Evolutionary conservation across 2,888 invertebrate genomes (phyloP).

Genomic region (Frankliniella fusca): DNA sequence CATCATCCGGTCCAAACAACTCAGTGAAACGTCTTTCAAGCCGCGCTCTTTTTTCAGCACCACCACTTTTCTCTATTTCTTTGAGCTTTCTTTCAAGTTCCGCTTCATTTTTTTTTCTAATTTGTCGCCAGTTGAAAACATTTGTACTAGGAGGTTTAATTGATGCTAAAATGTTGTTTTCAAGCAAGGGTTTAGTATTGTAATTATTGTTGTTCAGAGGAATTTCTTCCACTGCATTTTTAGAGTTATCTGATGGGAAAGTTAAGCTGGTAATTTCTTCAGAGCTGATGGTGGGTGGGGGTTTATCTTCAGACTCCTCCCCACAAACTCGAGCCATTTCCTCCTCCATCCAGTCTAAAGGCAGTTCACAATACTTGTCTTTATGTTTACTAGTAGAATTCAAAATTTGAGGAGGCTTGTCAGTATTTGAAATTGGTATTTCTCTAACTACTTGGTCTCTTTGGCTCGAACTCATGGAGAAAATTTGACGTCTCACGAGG

Average conservation of each 20-base stretch:
- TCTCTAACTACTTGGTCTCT: too few relatives aligned
- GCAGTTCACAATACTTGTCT: neutral
- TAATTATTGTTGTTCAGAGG: neutral
- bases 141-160: neutral
- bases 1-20: neutral
- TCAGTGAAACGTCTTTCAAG: neutral
- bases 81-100: neutral
- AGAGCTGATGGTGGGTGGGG: neutral
- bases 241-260: neutral
- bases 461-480: too few relatives aligned
- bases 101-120: neutral
- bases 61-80: neutral
- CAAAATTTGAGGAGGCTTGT: too few relatives aligned
- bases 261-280: neutral
- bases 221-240: neutral
- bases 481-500: too few relatives aligned
- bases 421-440: too few relatives aligned
- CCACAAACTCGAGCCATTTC: slow-evolving; percentile 3
- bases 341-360: neutral
- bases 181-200: neutral
- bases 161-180: neutral
- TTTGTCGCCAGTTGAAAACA: neutral
- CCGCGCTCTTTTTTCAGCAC: neutral
- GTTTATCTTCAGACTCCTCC: neutral
- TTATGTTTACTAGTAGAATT: too few relatives aligned